A percentile compares a stretch with the other conserved stretches of the same genome.
These are phyloP conservation scores for Mirounga angustirostris DNA, from an alignment of 2,113 vertebrate species.

Conservation along the genomic window DNA sequence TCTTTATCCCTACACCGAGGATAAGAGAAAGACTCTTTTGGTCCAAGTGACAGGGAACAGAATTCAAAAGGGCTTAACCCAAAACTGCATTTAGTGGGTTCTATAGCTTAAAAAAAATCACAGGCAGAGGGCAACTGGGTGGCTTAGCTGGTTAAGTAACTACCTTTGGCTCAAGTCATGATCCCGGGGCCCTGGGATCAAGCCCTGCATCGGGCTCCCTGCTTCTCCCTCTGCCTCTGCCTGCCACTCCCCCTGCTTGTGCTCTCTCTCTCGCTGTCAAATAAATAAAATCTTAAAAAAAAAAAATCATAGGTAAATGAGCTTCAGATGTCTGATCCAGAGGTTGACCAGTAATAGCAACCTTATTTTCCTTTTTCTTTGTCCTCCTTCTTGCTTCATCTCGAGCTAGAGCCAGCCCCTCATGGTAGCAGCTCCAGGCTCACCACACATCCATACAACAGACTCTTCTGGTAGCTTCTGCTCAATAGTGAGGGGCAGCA, in stretches of 20 bases:
- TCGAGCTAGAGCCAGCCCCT: background rate
- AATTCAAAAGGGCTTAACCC: background rate
- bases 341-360: background rate
- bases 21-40: background rate
- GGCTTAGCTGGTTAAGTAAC: too few relatives aligned
- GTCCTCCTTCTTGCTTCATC: background rate
- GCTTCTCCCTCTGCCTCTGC: too few relatives aligned
- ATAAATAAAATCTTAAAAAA: background rate
- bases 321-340: slow-evolving; percentile 12
- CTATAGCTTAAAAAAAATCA: background rate
- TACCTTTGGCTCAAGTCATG: too few relatives aligned
- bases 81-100: slow-evolving; percentile 9
- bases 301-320: background rate
- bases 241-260: too few relatives aligned
- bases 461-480: background rate
- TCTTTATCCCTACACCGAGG: background rate
- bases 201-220: too few relatives aligned
- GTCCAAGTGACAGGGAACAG: background rate
- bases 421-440: background rate
- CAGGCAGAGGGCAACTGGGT: too few relatives aligned
- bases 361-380: background rate
- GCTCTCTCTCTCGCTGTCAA: too few relatives aligned
- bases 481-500: background rate
- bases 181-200: too few relatives aligned
- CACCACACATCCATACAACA: background rate